Evolutionary conservation across 2,888 invertebrate species (phyloP).

Genomic region (Ichneumon xanthorius): DNA sequence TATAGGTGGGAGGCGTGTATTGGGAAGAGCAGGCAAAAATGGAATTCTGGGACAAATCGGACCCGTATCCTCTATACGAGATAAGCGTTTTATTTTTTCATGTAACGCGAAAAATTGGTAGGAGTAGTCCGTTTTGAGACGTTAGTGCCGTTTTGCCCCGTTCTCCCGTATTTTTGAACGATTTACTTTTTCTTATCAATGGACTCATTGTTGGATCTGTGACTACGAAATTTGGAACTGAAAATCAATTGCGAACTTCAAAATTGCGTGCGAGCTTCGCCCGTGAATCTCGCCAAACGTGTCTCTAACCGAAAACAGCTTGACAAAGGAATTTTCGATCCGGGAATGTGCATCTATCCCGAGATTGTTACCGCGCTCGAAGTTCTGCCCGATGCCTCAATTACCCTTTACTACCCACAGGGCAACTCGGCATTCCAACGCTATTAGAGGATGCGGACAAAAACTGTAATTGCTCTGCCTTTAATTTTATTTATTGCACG

Average conservation of each 20-base stretch:
- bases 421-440: too few relatives aligned
- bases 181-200: neutral
- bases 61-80: neutral
- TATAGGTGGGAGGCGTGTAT: conserved; percentile 2
- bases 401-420: too few relatives aligned
- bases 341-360: neutral
- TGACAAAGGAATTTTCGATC: neutral
- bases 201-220: neutral
- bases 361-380: neutral
- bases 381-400: too few relatives aligned
- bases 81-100: neutral
- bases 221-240: neutral
- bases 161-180: too few relatives aligned
- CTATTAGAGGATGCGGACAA: too few relatives aligned
- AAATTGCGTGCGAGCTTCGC: neutral
- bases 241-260: conserved; percentile 17
- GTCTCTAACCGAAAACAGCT: neutral
- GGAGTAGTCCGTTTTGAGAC: too few relatives aligned
- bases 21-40: neutral
- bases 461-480: neutral
- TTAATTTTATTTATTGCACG: neutral
- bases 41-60: neutral
- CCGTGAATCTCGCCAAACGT: neutral
- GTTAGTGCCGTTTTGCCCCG: too few relatives aligned
- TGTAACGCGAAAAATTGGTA: too few relatives aligned